Conservation (phyloP, 2,113 vertebrate genomes). For the Sturnus vulgaris region DNA sequence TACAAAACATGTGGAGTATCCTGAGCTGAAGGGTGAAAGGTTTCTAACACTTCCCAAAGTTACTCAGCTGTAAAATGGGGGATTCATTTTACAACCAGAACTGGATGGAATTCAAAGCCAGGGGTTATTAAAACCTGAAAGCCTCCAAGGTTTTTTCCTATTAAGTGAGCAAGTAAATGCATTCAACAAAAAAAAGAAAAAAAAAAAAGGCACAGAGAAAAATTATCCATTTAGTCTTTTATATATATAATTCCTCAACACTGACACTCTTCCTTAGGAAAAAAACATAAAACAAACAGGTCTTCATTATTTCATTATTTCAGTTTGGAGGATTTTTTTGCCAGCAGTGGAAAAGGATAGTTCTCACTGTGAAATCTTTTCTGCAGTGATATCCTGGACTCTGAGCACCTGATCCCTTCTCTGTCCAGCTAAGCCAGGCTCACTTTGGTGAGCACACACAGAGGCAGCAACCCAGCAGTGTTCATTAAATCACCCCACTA, state of each 20-base stretch:
- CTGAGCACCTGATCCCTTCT: background rate
- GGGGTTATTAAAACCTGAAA: background rate
- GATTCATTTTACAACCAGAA: background rate
- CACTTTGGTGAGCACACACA: background rate
- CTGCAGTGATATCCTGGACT: background rate
- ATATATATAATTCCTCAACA: background rate
- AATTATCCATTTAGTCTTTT: background rate
- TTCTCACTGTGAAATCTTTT: background rate
- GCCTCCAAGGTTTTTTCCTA: background rate
- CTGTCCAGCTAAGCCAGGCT: background rate
- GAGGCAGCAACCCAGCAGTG: background rate
- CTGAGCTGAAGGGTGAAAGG: background rate
- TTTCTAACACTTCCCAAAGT: background rate
- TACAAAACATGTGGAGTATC: fast-evolving
- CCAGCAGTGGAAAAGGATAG: fast-evolving
- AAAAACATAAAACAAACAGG: background rate
- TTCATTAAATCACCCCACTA: background rate
- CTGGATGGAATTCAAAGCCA: background rate
- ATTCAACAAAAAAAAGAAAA: background rate
- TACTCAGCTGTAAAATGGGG: background rate
- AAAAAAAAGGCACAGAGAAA: background rate
- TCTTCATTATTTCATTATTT: background rate
- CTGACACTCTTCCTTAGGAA: background rate
- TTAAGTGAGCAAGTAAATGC: background rate
- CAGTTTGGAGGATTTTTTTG: background rate